A percentile compares a stretch with the other conserved stretches of the same genome.
phyloP scores from a whole-genome alignment of 2,113 vertebrate species.

The Phrynocephalus versicolor region DNA sequence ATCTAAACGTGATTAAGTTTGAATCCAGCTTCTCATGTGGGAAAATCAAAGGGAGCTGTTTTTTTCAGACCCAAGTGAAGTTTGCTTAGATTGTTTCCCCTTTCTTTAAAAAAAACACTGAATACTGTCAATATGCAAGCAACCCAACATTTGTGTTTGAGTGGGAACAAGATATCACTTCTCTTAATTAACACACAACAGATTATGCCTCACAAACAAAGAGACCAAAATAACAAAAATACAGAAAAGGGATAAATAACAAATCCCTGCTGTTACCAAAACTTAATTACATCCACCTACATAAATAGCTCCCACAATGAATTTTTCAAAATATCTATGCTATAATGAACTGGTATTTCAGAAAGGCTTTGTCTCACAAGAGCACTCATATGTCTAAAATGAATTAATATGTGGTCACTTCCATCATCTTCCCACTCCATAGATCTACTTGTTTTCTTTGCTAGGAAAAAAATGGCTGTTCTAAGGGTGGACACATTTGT shows the following conservation, averaged over 20 bases:
- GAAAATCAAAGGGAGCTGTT: background rate
- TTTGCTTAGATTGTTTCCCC: constrained; percentile 41
- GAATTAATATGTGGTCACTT: too few species aligned
- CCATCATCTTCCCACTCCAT: background rate
- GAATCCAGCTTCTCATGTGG: background rate
- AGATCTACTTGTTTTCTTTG: background rate
- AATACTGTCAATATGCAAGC: constrained; percentile 64
- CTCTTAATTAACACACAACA: constrained; percentile 71
- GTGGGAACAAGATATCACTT: constrained; percentile 54
- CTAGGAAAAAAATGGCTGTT: background rate
- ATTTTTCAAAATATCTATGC: background rate
- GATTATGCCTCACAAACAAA: constrained; percentile 62
- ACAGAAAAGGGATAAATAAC: constrained; percentile 70
- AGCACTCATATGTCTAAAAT: background rate
- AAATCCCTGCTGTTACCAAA: constrained; percentile 71
- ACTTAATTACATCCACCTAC: constrained; percentile 61
- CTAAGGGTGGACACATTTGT: background rate
- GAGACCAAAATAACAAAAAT: constrained; percentile 61
- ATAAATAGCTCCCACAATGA: background rate
- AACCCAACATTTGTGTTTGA: constrained; percentile 54
- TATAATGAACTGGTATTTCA: background rate
- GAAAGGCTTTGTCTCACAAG: background rate
- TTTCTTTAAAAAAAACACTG: constrained; percentile 46
- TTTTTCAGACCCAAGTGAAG: constrained; percentile 37
- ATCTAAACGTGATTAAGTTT: background rate